A percentile compares a stretch with the other conserved stretches of the same genome.
Conservation (phyloP, 2,113 vertebrate genomes). For the Chrysochloris asiatica region DNA sequence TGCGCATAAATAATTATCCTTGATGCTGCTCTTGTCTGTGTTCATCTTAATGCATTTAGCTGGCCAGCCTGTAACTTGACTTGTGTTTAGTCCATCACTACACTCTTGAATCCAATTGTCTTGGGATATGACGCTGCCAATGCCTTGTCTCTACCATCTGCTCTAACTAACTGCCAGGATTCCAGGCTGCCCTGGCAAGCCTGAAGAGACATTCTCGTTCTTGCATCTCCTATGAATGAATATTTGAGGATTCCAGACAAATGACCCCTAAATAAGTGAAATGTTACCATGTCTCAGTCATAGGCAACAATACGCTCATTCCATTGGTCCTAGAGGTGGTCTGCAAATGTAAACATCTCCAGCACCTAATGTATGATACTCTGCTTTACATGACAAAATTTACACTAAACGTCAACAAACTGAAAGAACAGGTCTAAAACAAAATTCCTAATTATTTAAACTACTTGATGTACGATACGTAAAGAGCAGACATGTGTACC, state of each 20-base stretch:
- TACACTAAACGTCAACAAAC: not conserved
- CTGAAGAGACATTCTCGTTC: conserved; percentile 22
- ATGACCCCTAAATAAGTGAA: conserved; percentile 6
- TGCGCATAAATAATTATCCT: not conserved
- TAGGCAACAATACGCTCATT: not conserved
- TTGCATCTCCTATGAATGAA: not conserved
- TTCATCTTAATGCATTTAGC: not conserved
- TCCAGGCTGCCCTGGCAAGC: conserved; percentile 5
- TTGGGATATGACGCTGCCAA: conserved; percentile 55
- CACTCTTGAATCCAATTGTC: conserved; percentile 40
- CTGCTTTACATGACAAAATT: not conserved
- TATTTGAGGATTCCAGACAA: conserved; percentile 23
- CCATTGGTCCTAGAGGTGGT: not conserved
- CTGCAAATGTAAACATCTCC: not conserved
- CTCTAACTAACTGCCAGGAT: conserved; percentile 44
- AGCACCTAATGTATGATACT: not conserved
- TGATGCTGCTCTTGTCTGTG: not conserved
- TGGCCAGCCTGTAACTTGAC: not conserved
- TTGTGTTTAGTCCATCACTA: conserved; percentile 22
- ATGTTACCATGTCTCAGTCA: not conserved
- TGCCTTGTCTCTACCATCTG: conserved; percentile 63
- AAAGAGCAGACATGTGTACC: not conserved
- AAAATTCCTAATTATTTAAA: not conserved
- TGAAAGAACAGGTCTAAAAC: not conserved
- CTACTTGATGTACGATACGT: not conserved